Base-by-base conservation (phyloP, 2,888 invertebrate species). In the Platyscelio sp. region DNA sequence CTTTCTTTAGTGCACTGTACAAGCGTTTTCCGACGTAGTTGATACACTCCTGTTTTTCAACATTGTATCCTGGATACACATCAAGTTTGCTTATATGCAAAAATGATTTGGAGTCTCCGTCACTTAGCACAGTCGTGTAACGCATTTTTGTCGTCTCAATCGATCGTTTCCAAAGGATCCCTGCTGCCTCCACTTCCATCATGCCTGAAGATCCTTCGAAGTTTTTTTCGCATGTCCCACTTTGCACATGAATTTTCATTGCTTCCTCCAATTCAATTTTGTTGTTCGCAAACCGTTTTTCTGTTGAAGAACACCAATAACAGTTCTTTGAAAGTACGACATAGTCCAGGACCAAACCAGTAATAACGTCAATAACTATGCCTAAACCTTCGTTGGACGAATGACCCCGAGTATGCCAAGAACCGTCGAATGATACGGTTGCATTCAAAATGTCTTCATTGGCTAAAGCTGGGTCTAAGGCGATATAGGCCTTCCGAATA, bases 361-460 rank as follows among this genome's bases (percentile, higher is more conserved):
- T 76, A 4, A 67, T 7, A 58, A 46, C 22, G 15, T 67, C 76
- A 20, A 76, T 76, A 6, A 76, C 76, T 20, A 67, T 76, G 1
- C 63, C 63, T 26, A 63, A 20, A 18, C 74, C 74, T 18, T 26
- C 20, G 27, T 63, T 74, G 51, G 74, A 74, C 7, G 63, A 61
- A 20, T 74, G 74, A 74, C 63, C 72, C 49, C 72, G 46, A 9
- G 72, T 72, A 24, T 61, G 60, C 72, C 72, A 72, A 29, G 49
- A 60, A 24, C 72, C 72, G 13, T 72, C 72, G 18, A 33, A 72
- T 22, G 58, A 71, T 27, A 71, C 71, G 43, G 71, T 33, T 29
- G 15, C 38, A 22, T 67, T 67, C 20, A 51, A 33, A 33, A 67
- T 51, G 29, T 67, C 51, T 51, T 67, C 67, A 51, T 49, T 51